Percentiles rank a stretch among this genome's conserved stretches.
Evolutionary conservation across 1,140 invertebrate genomes (phyloP).

Genomic region (Apolygus lucorum): DNA sequence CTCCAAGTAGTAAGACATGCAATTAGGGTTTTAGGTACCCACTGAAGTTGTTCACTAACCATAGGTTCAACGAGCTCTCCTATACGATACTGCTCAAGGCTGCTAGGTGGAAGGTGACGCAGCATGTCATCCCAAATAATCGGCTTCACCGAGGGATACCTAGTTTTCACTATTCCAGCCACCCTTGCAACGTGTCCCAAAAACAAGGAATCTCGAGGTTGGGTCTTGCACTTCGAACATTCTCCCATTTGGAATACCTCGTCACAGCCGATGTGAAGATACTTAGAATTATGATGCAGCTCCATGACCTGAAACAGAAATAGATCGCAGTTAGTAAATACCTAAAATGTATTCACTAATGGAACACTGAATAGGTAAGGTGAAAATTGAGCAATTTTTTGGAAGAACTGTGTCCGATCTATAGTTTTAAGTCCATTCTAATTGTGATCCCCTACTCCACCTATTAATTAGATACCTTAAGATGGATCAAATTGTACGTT

Average conservation of each 20-base stretch:
- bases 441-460: no score
- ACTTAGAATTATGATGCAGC: conserved; percentile 52
- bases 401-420: no score
- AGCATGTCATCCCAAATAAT: conserved; percentile 97
- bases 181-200: conserved; percentile 61
- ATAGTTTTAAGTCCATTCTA: no score
- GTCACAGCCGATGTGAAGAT: conserved; percentile 72
- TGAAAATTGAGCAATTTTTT: no score
- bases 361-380: no score
- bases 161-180: conserved; percentile 51
- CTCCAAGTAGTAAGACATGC: no score
- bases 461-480: no score
- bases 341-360: no score
- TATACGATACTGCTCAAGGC: conserved; percentile 59
- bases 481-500: neutral
- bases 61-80: conserved; percentile 71
- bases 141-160: conserved; percentile 55
- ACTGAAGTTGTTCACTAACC: no score
- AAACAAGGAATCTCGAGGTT: conserved; percentile 47
- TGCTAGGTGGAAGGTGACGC: conserved; percentile 55
- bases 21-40: no score
- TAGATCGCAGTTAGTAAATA: no score
- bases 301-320: conserved; percentile 50
- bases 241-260: conserved; percentile 76
- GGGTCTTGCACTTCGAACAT: conserved; percentile 60